Evolutionary conservation across 2,888 invertebrate species (phyloP).

Genomic region (Slavum lentiscoides): DNA sequence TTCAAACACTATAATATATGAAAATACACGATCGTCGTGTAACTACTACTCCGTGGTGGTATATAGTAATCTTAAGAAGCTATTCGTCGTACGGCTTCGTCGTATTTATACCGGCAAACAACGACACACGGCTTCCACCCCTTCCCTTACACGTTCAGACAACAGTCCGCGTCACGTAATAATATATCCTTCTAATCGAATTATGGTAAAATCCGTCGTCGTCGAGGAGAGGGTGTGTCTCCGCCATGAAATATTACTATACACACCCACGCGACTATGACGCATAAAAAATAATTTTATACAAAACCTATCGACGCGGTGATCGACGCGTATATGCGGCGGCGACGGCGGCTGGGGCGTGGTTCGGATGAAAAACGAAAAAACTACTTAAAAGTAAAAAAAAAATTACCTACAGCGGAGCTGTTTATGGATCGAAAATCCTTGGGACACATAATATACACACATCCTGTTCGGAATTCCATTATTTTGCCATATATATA

Average conservation of each 20-base stretch:
- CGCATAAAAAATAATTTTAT: no score
- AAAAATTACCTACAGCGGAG: conserved; percentile 6
- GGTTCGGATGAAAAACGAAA: conserved; percentile 1
- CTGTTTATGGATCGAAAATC: conserved; percentile 5
- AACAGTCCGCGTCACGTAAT: background rate
- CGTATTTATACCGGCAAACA: no score
- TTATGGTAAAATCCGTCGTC: background rate
- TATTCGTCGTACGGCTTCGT: no score
- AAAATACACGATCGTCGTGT: no score
- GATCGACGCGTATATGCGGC: background rate
- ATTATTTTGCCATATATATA: conserved; percentile 15
- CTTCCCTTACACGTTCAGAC: no score
- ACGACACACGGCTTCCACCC: no score
- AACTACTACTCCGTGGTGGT: no score
- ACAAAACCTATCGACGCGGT: background rate
- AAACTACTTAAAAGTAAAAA: background rate
- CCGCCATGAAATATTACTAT: background rate
- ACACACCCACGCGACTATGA: background rate
- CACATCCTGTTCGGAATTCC: conserved; percentile 41
- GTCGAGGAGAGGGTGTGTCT: background rate
- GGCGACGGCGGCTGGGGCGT: conserved; percentile 9
- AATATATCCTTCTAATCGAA: background rate
- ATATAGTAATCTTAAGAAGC: no score
- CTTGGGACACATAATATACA: conserved; percentile 18
- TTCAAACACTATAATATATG: no score